Conservation (phyloP, 2,888 invertebrate species). For the Orthosia gracilis region DNA sequence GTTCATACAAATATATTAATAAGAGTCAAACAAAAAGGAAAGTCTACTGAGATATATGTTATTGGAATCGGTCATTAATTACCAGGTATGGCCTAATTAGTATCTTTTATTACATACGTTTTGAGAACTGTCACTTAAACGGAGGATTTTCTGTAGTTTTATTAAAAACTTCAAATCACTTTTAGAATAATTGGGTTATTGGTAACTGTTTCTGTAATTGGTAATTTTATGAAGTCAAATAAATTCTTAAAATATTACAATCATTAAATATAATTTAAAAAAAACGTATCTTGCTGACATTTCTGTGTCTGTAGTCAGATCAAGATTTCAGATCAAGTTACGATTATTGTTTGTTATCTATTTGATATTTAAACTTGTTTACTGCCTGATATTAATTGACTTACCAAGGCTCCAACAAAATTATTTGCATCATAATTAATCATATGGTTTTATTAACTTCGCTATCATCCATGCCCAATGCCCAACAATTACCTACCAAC, state of each 20-base stretch:
- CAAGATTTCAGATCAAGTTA: constrained; percentile 7
- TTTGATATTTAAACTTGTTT: constrained; percentile 12
- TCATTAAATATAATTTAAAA: not conserved
- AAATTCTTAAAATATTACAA: not conserved
- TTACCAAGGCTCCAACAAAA: not conserved
- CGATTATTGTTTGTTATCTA: not conserved
- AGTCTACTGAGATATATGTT: too few species aligned
- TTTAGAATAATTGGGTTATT: not conserved
- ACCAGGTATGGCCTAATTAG: not conserved
- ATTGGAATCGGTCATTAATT: too few species aligned
- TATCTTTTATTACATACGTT: not conserved
- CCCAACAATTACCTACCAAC: too few species aligned
- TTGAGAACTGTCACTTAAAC: not conserved
- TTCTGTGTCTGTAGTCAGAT: not conserved
- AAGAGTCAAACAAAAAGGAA: too few species aligned
- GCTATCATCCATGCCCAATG: not conserved
- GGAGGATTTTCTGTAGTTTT: not conserved
- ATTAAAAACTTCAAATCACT: not conserved
- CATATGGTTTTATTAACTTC: too few species aligned
- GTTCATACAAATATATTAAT: too few species aligned
- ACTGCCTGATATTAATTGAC: not conserved
- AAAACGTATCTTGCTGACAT: not conserved
- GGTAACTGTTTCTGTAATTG: too few species aligned
- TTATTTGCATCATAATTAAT: not conserved
- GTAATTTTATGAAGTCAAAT: too few species aligned